phyloP scores from a whole-genome alignment of 2,113 vertebrate species.

The Misgurnus mizolepis region DNA sequence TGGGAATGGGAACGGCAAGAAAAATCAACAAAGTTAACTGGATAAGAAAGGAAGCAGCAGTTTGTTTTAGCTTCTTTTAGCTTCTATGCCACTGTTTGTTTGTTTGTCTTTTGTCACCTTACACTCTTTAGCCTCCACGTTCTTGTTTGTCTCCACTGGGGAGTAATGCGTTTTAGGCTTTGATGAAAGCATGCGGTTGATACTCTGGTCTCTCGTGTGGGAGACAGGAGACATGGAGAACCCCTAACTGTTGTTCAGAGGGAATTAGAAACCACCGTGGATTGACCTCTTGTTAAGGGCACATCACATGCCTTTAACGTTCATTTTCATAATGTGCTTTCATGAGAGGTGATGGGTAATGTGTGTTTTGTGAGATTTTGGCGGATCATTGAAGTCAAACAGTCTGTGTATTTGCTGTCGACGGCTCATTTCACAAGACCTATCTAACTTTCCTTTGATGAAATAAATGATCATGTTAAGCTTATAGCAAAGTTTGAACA shows the following conservation, averaged over 20 bases:
- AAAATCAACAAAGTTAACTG: not conserved
- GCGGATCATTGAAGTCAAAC: constrained; percentile 12
- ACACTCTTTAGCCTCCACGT: not conserved
- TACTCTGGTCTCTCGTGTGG: not conserved
- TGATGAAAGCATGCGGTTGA: constrained; percentile 3
- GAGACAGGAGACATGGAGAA: not conserved
- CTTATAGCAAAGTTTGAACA: not conserved
- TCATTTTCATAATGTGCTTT: constrained; percentile 20
- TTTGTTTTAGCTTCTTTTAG: not conserved
- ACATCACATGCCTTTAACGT: constrained; percentile 1
- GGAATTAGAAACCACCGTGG: constrained; percentile 24
- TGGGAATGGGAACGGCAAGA: not conserved
- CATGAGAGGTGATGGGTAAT: constrained; percentile 10
- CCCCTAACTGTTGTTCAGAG: not conserved
- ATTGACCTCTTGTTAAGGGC: not conserved
- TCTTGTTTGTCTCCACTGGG: not conserved
- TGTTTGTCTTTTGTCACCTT: constrained; percentile 18
- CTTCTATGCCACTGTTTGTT: constrained; percentile 1
- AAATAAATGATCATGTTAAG: too few relatives aligned
- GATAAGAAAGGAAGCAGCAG: not conserved
- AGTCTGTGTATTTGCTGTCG: constrained; percentile 1
- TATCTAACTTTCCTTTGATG: not conserved
- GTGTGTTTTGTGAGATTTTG: constrained; percentile 19
- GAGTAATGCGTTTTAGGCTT: constrained; percentile 12
- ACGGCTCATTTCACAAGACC: constrained; percentile 17